Evolutionary conservation across 2,888 invertebrate genomes (phyloP), one percentile per base, ranked within the genome.

Genomic region (Pachymerium ferrugineum): DNA sequence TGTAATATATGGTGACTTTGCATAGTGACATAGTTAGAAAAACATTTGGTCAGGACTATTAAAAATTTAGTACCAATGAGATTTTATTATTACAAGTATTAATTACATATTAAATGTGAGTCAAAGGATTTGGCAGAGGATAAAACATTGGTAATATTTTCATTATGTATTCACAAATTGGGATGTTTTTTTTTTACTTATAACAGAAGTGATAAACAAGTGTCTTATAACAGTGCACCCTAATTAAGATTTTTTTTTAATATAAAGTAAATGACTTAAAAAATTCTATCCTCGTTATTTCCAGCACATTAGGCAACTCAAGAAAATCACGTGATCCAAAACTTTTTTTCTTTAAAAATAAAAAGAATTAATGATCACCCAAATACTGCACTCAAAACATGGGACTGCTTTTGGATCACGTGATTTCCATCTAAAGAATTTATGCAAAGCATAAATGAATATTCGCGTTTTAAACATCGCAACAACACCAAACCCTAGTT

Each of bases 41-140:
- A n/a, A n/a, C n/a, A n/a, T n/a, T n/a, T n/a, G n/a, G n/a, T n/a
- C n/a, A n/a, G n/a, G n/a, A n/a, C n/a, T n/a, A n/a, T 42, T 5
- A 42, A 14, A 1, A 42, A 5, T 19, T 42, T 42, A 42, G 42
- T 42, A 42, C 42, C 42, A 42, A 42, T 42, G 42, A 42, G 42
- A 19, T 42, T 42, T 42, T 42, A 42, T 42, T 42, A 42, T 42
- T 42, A 42, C 42, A 42, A 42, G 42, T 42, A 42, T 42, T 42
- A 42, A 42, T 42, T 42, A 42, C 42, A 42, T 42, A 42, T 42
- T 42, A 42, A 42, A 42, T 42, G 42, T 42, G 42, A 42, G 42
- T 42, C n/a, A 42, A 42, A 42, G n/a, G 42, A 42, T 42, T 42
- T 42, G 42, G 42, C 42, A 42, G 19, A 42, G 42, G 19, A 42